Percentiles rank a stretch among this genome's conserved stretches.
phyloP scores from a whole-genome alignment of 2,797 vertebrate species.

The Myotis planiceps region DNA sequence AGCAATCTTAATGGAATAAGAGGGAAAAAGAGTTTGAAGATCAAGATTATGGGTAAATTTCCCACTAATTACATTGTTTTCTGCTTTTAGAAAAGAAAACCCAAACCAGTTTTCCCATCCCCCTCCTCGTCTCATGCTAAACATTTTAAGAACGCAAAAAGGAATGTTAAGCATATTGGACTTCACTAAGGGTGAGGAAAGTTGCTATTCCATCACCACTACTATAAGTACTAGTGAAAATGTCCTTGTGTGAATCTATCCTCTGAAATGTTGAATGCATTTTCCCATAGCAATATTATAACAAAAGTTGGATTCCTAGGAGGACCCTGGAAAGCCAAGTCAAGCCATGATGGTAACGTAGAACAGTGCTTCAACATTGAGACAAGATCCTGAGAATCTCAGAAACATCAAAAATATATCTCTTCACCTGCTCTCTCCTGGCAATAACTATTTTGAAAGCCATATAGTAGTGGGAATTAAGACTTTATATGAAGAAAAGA shows the following conservation, averaged over 20 bases:
- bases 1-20: constrained; percentile 66
- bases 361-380: background rate
- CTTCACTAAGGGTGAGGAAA: background rate
- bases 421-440: background rate
- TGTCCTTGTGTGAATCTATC: background rate
- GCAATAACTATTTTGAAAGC: background rate
- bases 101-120: constrained; percentile 44
- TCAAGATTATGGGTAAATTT: constrained; percentile 66
- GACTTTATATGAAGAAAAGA: background rate
- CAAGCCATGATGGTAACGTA: background rate
- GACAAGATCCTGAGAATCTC: background rate
- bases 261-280: background rate
- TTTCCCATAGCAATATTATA: background rate
- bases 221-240: background rate
- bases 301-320: background rate
- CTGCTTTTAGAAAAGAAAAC: constrained; percentile 64
- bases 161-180: background rate
- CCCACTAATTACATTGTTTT: constrained; percentile 69
- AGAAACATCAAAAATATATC: background rate
- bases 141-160: constrained; percentile 38
- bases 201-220: background rate
- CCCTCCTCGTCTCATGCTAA: background rate
- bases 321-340: background rate
- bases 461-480: background rate
- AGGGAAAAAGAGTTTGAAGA: constrained; percentile 56